phyloP scores from a whole-genome alignment of 2,113 vertebrate genomes.

The Etheostoma cragini region DNA sequence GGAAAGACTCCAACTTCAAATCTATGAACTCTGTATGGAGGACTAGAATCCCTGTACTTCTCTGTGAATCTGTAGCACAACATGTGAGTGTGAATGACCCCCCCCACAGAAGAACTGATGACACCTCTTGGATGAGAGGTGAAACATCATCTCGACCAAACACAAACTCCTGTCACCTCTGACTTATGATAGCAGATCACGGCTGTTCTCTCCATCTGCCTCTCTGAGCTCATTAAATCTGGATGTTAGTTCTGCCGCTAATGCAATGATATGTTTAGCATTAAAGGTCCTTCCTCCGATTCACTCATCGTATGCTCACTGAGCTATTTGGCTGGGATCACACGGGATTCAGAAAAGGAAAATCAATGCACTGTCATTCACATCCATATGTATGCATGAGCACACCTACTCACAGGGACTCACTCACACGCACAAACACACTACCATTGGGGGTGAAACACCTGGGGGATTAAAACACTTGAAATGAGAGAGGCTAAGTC shows the following conservation, averaged over 20 bases:
- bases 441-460: slow-evolving; percentile 19
- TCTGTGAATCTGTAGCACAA: neutral
- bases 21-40: neutral
- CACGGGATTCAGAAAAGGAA: slow-evolving; percentile 36
- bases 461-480: slow-evolving; percentile 32
- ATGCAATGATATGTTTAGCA: slow-evolving; percentile 66
- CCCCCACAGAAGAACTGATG: neutral
- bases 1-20: neutral
- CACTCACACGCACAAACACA: neutral
- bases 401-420: neutral
- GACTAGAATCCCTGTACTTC: neutral
- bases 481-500: slow-evolving; percentile 32
- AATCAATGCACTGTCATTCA: slow-evolving; percentile 46
- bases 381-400: slow-evolving; percentile 19
- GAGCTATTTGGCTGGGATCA: slow-evolving; percentile 40
- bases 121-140: neutral
- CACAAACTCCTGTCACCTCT: neutral
- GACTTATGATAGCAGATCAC: neutral
- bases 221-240: slow-evolving; percentile 69
- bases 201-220: neutral
- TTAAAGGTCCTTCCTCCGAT: slow-evolving; percentile 46
- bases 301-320: slow-evolving; percentile 24
- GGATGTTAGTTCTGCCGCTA: slow-evolving; percentile 59
- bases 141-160: neutral
- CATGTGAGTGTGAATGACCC: neutral